These are phyloP conservation scores for Neopelma chrysocephalum DNA, from an alignment of 2,797 vertebrate genomes.

Conservation along the genomic window DNA sequence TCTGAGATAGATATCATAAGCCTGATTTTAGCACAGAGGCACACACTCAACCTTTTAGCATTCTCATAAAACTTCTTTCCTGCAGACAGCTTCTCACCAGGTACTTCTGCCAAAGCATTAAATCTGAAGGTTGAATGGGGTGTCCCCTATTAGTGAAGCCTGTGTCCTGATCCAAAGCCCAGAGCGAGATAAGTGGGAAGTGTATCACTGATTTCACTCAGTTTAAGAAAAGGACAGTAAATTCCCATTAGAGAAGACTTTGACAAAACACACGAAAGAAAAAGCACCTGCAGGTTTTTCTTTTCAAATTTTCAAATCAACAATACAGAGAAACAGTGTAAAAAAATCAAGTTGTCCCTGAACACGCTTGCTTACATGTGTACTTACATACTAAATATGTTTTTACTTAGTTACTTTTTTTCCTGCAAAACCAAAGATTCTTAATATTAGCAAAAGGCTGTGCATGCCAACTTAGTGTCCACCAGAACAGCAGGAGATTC, in stretches of 20 bases:
- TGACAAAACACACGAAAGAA: background rate
- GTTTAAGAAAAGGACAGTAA: background rate
- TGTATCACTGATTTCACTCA: background rate
- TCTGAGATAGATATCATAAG: background rate
- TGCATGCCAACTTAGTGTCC: background rate
- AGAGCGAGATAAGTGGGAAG: background rate
- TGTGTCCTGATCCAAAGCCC: background rate
- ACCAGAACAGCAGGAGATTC: background rate
- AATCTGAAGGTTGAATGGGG: background rate
- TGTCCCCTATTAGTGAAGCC: background rate
- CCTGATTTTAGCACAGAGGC: background rate
- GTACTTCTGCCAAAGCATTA: background rate
- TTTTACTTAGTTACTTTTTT: background rate
- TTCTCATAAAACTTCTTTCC: conserved; percentile 15
- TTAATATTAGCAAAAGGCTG: background rate
- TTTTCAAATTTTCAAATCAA: background rate
- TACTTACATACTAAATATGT: background rate
- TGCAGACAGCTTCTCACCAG: background rate
- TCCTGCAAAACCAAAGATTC: background rate
- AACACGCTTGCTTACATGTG: background rate
- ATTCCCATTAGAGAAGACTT: background rate
- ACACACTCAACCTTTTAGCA: background rate
- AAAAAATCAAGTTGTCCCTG: background rate
- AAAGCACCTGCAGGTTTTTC: background rate
- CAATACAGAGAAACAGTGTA: background rate